These are phyloP conservation scores for Ditylenchus weischeri DNA, from an alignment of 2,888 invertebrate genomes.

Conservation along the genomic window DNA sequence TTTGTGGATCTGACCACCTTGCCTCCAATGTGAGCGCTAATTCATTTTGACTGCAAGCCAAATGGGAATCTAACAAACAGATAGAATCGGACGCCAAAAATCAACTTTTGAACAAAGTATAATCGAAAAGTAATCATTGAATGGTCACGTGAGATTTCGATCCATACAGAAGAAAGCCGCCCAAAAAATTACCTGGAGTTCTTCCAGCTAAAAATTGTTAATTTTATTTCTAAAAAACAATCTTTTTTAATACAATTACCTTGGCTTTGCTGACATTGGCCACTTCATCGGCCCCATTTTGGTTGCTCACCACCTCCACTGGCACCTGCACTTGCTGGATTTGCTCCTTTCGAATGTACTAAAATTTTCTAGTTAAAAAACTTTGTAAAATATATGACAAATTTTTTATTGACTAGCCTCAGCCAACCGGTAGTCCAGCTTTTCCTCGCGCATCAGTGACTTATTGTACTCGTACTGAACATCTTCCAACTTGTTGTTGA, in stretches of 20 bases:
- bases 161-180: too few species aligned
- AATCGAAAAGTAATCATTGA: too few species aligned
- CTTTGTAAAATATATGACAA: slow-evolving; percentile 7
- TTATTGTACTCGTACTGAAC: slow-evolving; percentile 69
- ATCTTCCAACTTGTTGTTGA: slow-evolving; percentile 92
- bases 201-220: neutral
- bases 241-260: slow-evolving; percentile 6
- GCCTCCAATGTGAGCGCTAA: too few species aligned
- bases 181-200: neutral
- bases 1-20: too few species aligned
- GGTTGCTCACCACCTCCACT: slow-evolving; percentile 18
- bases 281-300: slow-evolving; percentile 21
- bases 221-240: too few species aligned
- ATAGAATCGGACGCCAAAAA: too few species aligned
- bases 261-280: slow-evolving; percentile 31
- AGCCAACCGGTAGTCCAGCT: slow-evolving; percentile 42
- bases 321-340: slow-evolving; percentile 15
- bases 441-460: slow-evolving; percentile 46
- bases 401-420: slow-evolving; percentile 25
- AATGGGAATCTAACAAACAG: too few species aligned
- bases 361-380: slow-evolving; percentile 2
- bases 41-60: too few species aligned
- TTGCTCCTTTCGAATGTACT: slow-evolving; percentile 22
- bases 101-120: too few species aligned
- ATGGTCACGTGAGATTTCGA: too few species aligned